phyloP scores from a whole-genome alignment of 2,888 invertebrate genomes.

The Mimumesa dahlbomi region DNA sequence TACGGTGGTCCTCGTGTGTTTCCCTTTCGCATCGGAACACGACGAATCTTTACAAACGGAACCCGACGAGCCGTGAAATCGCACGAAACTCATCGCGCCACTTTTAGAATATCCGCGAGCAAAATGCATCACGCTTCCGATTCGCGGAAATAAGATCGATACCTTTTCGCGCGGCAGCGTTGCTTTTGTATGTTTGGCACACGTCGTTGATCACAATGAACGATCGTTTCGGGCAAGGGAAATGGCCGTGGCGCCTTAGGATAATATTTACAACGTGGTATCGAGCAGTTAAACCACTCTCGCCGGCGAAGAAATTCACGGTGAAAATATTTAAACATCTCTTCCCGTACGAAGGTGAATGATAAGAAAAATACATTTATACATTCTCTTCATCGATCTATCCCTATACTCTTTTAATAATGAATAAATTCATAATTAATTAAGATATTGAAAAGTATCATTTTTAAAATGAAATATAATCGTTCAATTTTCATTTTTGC shows the following conservation, averaged over 20 bases:
- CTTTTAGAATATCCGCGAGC: no score
- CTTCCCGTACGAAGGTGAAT: not conserved
- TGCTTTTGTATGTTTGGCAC: slow-evolving; percentile 22
- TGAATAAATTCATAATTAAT: no score
- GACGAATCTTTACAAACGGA: no score
- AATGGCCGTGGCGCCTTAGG: slow-evolving; percentile 20
- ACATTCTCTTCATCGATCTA: no score
- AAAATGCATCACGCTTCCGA: slow-evolving; percentile 11
- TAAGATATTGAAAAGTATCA: no score
- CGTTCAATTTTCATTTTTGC: no score
- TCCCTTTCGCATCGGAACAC: no score
- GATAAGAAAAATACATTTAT: slow-evolving; percentile 8
- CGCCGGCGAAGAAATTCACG: slow-evolving; percentile 20
- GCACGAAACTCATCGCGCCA: no score
- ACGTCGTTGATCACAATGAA: slow-evolving; percentile 50
- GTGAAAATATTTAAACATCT: slow-evolving; percentile 18
- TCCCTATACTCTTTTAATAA: no score
- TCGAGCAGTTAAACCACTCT: slow-evolving; percentile 21
- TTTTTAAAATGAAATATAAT: no score
- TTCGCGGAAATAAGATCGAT: slow-evolving; percentile 28
- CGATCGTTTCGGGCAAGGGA: slow-evolving; percentile 38
- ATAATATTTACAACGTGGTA: slow-evolving; percentile 55
- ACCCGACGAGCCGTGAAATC: no score
- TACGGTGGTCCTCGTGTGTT: no score
- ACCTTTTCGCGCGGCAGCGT: slow-evolving; percentile 10